Evolutionary conservation across 2,888 invertebrate species (phyloP).

Genomic region (Pterostichus niger): DNA sequence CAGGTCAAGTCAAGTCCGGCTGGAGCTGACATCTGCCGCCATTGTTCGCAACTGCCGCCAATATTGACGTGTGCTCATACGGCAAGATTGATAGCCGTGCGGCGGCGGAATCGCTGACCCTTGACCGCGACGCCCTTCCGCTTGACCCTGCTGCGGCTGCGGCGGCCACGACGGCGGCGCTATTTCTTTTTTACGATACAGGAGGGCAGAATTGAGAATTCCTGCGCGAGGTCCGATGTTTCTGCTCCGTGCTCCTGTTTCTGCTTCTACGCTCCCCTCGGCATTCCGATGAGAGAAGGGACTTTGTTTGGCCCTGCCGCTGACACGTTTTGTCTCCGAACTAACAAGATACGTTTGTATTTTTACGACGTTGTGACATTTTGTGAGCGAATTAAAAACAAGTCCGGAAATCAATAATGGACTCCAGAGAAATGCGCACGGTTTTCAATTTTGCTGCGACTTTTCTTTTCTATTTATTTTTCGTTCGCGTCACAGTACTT

Average conservation of each 20-base stretch:
- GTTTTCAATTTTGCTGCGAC: conserved; percentile 26
- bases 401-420: conserved; percentile 48
- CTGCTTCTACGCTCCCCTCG: conserved; percentile 2
- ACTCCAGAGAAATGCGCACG: conserved; percentile 29
- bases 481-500: not conserved
- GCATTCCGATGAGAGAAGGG: conserved; percentile 55
- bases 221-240: not conserved
- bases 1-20: conserved; percentile 49
- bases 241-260: no score
- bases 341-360: conserved; percentile 64
- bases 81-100: conserved; percentile 60
- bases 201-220: conserved; percentile 60
- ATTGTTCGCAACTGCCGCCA: conserved; percentile 42
- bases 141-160: conserved; percentile 27
- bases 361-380: conserved; percentile 62
- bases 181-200: conserved; percentile 64
- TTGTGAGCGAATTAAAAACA: conserved; percentile 59
- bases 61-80: conserved; percentile 65
- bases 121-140: conserved; percentile 24
- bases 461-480: conserved; percentile 6
- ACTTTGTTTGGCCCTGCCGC: conserved; percentile 57
- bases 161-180: not conserved
- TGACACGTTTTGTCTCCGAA: conserved; percentile 60
- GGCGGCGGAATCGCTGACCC: conserved; percentile 58
- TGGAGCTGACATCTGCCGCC: conserved; percentile 59